Conservation (phyloP, 2,797 vertebrate species). For the Pristis pectinata region DNA sequence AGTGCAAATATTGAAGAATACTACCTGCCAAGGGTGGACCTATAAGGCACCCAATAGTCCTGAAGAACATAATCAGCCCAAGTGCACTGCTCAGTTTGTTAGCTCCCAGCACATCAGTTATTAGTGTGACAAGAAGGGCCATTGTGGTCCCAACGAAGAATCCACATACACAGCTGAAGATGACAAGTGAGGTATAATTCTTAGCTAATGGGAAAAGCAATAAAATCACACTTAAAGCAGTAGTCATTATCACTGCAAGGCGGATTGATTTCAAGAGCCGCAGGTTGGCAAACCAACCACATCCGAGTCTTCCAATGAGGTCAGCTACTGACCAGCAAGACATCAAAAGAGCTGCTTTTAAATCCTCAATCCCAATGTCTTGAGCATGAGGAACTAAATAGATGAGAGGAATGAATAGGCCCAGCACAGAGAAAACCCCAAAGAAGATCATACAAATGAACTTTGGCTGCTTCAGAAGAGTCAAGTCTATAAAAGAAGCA, state of each 20-base stretch:
- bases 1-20: neutral
- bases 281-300: constrained; percentile 57
- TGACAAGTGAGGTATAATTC: constrained; percentile 49
- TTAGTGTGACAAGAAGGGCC: constrained; percentile 54
- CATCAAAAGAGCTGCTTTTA: constrained; percentile 55
- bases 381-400: constrained; percentile 54
- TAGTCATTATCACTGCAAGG: constrained; percentile 51
- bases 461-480: constrained; percentile 51
- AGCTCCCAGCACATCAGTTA: constrained; percentile 57
- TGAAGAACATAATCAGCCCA: constrained; percentile 59
- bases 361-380: constrained; percentile 50
- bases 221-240: constrained; percentile 50
- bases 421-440: constrained; percentile 52
- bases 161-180: constrained; percentile 50
- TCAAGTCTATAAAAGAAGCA: constrained; percentile 47
- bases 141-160: constrained; percentile 59
- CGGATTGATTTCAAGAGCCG: constrained; percentile 56
- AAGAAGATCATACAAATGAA: constrained; percentile 55
- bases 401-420: constrained; percentile 55
- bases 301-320: constrained; percentile 52
- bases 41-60: constrained; percentile 53
- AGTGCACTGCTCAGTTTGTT: constrained; percentile 54
- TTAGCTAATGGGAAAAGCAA: constrained; percentile 53
- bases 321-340: constrained; percentile 53
- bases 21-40: constrained; percentile 57